Evolutionary conservation across 2,797 vertebrate genomes (phyloP).

Genomic region (Bradypodion ventrale): DNA sequence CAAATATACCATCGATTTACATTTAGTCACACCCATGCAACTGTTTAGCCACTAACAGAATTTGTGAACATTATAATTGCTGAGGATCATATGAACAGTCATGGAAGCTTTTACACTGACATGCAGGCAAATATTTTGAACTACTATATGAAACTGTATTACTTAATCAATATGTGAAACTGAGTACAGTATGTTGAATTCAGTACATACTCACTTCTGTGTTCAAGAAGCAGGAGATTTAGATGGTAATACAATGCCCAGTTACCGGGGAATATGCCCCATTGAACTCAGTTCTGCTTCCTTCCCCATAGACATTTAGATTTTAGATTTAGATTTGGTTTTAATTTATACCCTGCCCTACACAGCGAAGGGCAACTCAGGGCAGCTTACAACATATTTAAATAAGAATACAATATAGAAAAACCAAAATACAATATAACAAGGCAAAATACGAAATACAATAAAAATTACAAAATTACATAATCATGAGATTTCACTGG

Average conservation of each 20-base stretch:
- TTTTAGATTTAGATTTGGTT: no score
- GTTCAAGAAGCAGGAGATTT: not conserved
- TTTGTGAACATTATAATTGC: not conserved
- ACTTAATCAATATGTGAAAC: not conserved
- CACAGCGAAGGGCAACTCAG: no score
- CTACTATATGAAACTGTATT: no score
- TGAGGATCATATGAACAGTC: not conserved
- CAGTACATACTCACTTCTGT: not conserved
- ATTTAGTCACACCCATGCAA: no score
- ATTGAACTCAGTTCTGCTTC: not conserved
- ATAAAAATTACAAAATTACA: no score
- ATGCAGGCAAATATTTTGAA: no score
- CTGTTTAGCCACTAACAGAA: not conserved
- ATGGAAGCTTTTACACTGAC: not conserved
- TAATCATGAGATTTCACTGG: not conserved
- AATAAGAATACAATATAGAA: no score
- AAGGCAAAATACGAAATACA: no score
- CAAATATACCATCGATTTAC: not conserved
- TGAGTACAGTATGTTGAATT: not conserved
- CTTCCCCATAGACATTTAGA: not conserved
- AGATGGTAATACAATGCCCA: not conserved
- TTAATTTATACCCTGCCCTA: no score
- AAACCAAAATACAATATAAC: no score
- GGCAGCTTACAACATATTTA: no score
- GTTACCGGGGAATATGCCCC: not conserved